Conservation (phyloP, 2,797 vertebrate species). For the Lepus oiostolus region DNA sequence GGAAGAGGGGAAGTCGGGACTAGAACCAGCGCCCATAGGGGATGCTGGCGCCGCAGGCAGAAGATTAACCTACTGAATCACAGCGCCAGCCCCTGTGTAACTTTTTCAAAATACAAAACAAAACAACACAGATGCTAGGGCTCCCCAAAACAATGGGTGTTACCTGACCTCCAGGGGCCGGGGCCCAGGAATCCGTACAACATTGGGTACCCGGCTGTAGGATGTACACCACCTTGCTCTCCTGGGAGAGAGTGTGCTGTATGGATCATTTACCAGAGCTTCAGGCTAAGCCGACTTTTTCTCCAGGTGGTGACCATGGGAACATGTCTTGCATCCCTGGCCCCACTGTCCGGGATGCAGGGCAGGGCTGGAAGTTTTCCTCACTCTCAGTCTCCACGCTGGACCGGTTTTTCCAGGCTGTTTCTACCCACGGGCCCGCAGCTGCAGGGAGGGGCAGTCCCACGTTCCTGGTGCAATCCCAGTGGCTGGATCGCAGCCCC, state of each 20-base stretch:
- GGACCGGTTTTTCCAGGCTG: neutral
- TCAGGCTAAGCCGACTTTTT: neutral
- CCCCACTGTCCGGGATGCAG: neutral
- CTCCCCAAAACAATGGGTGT: neutral
- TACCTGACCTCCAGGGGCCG: neutral
- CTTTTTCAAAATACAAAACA: neutral
- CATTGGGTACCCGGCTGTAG: accelerated
- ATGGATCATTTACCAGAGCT: neutral
- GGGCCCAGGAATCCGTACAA: neutral
- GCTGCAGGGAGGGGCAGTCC: neutral
- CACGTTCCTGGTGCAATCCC: constrained; percentile 32
- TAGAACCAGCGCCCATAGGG: no score
- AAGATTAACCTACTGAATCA: no score
- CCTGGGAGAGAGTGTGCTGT: neutral
- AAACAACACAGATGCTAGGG: neutral
- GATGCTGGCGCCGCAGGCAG: no score
- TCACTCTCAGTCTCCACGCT: neutral
- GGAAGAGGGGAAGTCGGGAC: no score
- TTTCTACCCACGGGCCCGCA: neutral
- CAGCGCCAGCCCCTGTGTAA: no score
- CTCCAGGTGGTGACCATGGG: neutral
- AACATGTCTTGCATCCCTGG: neutral
- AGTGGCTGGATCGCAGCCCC: neutral
- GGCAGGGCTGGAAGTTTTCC: neutral
- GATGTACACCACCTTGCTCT: neutral